Conservation (phyloP, 2,113 vertebrate species). For the Nothocercus julius region DNA sequence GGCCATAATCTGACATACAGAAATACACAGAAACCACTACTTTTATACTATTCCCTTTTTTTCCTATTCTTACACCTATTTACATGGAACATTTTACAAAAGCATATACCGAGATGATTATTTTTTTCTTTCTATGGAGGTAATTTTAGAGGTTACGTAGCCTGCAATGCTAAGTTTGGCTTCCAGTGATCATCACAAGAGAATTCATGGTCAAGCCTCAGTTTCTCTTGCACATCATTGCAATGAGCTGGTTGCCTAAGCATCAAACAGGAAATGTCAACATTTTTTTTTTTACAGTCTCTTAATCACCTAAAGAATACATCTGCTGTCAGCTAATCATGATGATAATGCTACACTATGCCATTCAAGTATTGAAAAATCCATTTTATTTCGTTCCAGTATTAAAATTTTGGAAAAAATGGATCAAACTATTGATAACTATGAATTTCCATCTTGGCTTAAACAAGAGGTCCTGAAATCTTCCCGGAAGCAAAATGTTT, state of each 20-base stretch:
- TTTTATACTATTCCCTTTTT: neutral
- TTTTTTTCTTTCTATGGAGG: neutral
- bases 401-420: neutral
- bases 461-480: neutral
- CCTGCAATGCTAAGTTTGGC: neutral
- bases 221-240: neutral
- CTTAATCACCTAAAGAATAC: neutral
- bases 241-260: neutral
- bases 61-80: neutral
- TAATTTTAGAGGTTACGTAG: neutral
- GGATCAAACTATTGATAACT: neutral
- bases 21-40: neutral
- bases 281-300: neutral
- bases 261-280: neutral
- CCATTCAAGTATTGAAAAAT: neutral
- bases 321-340: neutral
- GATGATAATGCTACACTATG: neutral
- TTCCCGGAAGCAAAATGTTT: neutral
- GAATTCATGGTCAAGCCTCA: neutral
- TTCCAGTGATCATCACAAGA: neutral
- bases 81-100: neutral
- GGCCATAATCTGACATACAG: neutral
- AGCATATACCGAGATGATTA: neutral
- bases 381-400: neutral
- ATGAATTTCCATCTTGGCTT: neutral